Conservation (phyloP, 2,113 vertebrate species). For the Gnathonemus longibarbis region DNA sequence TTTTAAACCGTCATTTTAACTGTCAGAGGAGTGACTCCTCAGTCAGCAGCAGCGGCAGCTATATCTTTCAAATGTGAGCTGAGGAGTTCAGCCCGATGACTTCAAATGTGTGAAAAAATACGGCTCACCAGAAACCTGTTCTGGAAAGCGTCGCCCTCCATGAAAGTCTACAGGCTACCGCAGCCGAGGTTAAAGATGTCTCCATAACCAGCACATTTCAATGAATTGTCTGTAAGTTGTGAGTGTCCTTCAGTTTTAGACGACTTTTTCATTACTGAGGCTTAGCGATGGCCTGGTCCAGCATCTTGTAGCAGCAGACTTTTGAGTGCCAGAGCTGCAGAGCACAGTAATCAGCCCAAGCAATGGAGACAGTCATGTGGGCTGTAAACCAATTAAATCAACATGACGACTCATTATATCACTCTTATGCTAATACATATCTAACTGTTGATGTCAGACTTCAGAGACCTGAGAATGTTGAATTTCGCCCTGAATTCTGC, state of each 20-base stretch:
- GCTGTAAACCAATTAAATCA: background rate
- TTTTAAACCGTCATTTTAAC: constrained; percentile 1
- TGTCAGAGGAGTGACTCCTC: background rate
- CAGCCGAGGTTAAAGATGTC: background rate
- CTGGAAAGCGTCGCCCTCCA: background rate
- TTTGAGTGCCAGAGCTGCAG: background rate
- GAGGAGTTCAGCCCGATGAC: background rate
- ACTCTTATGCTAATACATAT: background rate
- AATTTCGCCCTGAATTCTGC: background rate
- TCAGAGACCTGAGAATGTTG: background rate
- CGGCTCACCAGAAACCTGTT: background rate
- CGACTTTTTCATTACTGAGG: background rate
- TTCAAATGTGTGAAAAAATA: background rate
- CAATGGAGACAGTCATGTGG: background rate
- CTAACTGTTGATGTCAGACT: background rate
- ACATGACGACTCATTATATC: background rate
- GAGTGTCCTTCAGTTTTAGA: background rate
- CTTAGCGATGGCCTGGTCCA: background rate
- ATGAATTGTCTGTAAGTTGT: background rate
- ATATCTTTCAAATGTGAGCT: background rate
- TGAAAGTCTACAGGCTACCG: background rate
- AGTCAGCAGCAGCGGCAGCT: background rate
- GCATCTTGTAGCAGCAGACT: background rate
- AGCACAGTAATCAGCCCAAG: background rate
- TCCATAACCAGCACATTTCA: background rate